Evolutionary conservation across 2,888 invertebrate genomes (phyloP).

Genomic region (Rhopalosiphum nymphaeae): DNA sequence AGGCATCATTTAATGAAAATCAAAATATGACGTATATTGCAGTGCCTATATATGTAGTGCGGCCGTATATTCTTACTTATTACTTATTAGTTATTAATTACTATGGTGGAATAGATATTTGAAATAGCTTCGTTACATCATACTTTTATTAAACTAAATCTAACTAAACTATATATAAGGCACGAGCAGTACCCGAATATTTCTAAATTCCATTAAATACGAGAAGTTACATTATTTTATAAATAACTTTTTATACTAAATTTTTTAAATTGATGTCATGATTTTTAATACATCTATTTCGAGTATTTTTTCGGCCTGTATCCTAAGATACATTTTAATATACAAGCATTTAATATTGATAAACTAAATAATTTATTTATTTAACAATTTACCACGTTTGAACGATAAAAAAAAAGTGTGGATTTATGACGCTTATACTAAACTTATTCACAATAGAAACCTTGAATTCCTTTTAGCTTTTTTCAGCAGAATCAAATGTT

Average conservation of each 20-base stretch:
- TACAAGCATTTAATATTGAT: not conserved
- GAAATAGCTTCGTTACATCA: not conserved
- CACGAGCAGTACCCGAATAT: not conserved
- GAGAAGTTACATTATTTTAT: not conserved
- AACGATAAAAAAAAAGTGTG: not conserved
- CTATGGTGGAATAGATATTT: not conserved
- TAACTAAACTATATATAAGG: not conserved
- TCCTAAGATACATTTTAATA: not conserved
- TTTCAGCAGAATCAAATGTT: not conserved
- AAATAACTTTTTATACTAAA: not conserved
- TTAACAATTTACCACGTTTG: not conserved
- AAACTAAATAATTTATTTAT: not conserved
- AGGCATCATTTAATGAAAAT: not conserved
- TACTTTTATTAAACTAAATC: not conserved
- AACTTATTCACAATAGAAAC: slow-evolving; percentile 8
- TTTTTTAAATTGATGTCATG: not conserved
- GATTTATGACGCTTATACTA: slow-evolving; percentile 22
- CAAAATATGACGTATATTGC: not conserved
- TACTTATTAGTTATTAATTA: not conserved
- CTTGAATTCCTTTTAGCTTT: slow-evolving; percentile 20
- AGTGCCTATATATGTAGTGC: not conserved
- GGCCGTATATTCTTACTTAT: not conserved
- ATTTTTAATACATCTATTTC: not conserved
- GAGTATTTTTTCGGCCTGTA: not conserved
- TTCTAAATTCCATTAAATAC: not conserved